Conservation (phyloP, 2,113 vertebrate species). For the Stegastes partitus region DNA sequence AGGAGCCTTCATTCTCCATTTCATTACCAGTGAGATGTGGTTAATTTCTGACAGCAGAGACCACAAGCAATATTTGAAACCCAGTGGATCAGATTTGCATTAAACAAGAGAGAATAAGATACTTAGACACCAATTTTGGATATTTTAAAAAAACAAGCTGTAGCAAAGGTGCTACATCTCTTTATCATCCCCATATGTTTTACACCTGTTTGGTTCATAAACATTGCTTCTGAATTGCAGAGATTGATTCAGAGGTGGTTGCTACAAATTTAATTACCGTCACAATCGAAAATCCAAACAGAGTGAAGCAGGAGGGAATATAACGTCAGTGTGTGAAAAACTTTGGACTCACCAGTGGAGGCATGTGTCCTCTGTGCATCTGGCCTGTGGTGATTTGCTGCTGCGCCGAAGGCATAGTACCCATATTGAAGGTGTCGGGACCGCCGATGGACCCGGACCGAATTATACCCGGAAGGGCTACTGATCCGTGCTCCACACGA, state of each 20-base stretch:
- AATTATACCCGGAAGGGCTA: constrained; percentile 96
- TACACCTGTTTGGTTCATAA: neutral
- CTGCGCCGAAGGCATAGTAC: constrained; percentile 95
- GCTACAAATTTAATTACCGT: neutral
- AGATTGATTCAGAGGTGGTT: neutral
- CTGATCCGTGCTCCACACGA: constrained; percentile 94
- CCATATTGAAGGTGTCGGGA: constrained; percentile 94
- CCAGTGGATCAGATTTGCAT: neutral
- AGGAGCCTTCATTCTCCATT: neutral
- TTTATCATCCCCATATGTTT: neutral
- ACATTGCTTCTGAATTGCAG: neutral
- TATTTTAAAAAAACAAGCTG: neutral
- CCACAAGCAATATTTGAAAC: constrained; percentile 11
- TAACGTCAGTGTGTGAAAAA: neutral
- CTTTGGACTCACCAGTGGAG: constrained; percentile 92
- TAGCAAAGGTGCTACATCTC: neutral
- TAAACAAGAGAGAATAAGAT: neutral
- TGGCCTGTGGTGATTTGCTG: constrained; percentile 97
- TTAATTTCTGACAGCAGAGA: constrained; percentile 8
- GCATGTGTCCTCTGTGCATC: constrained; percentile 99
- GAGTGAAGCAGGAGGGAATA: neutral
- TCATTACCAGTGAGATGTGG: constrained; percentile 20
- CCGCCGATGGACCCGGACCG: constrained; percentile 94
- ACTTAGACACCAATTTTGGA: neutral
- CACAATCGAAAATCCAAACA: neutral